Base-by-base conservation (phyloP, 2,888 invertebrate genomes). In the Diaprepes abbreviatus region DNA sequence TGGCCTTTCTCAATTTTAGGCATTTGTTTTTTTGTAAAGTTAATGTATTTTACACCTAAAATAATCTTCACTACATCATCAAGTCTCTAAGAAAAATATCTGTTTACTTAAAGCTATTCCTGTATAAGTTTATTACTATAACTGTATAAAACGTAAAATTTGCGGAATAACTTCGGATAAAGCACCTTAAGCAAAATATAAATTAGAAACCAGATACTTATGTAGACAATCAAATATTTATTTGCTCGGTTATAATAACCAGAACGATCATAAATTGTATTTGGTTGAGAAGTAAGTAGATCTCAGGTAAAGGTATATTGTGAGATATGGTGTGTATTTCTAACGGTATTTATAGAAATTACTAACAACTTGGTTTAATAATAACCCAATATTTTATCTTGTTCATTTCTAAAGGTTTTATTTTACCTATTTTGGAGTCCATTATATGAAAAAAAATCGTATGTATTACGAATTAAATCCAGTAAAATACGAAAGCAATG, bases 151-250 rank as follows among this genome's bases (percentile, higher is more conserved):
- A 14, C 52, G 17, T 40, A 24, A 40, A 19, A 33, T 63, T 31
- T 31, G 33, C 59, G 31, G 10, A 31, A 21, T 16, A 19, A 24
- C 43, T 55, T 31, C 19, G 36, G 40, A 50, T 43, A 66, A 28
- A 50, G 52, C 36, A 57, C 60, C 62, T 36, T 10, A 55, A 63
- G 57, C 65, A 33, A 57, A 17, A 63, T 24, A 68, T 68, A 68
- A 68, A 62, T 55, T 57, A 67, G 62, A 28, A 43, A 45, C 35
- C 35, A 40, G 45, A 54, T 50, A 60, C 62, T 63, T 68, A 57
- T 57, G 48, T 48, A 63, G 63, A 48, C 62, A 68, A 68, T 63
- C 57, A 68, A 68, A 68, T 45, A 63, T 62, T 62, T 68, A 63
- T 66, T 28, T 38, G 14, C 58, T 21, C 4, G 24, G 57, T 45